Evolutionary conservation across 1,140 invertebrate species (phyloP).

Genomic region (Arion vulgaris): DNA sequence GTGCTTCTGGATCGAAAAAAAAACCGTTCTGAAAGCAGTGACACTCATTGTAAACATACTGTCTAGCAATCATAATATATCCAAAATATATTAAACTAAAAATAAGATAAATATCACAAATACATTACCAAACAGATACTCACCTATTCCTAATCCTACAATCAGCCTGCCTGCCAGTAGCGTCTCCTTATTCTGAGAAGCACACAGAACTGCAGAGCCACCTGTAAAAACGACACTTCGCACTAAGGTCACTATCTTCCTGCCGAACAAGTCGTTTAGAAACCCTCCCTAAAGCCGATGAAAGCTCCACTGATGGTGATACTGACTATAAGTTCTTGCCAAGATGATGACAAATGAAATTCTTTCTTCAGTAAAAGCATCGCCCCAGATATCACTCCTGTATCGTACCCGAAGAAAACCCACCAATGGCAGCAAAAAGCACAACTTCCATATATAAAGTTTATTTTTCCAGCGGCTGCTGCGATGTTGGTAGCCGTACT

Average conservation of each 20-base stretch:
- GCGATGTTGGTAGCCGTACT: too few relatives aligned
- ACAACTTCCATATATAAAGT: conserved; percentile 61
- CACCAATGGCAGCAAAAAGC: conserved; percentile 77
- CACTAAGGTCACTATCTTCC: conserved; percentile 75
- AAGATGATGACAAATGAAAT: conserved; percentile 68
- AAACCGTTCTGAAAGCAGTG: too few relatives aligned
- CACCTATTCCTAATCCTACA: conserved; percentile 78
- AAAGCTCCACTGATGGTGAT: conserved; percentile 67
- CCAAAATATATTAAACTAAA: too few relatives aligned
- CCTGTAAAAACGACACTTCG: conserved; percentile 76
- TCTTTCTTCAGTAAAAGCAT: conserved; percentile 9
- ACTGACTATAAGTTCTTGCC: conserved; percentile 75
- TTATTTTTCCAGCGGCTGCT: not conserved
- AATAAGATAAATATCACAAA: too few relatives aligned
- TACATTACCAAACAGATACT: conserved; percentile 47
- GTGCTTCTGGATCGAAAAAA: too few relatives aligned
- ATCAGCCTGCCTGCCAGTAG: conserved; percentile 76
- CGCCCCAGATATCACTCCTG: conserved; percentile 71
- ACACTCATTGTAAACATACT: too few relatives aligned
- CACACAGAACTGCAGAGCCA: conserved; percentile 75
- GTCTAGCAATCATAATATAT: too few relatives aligned
- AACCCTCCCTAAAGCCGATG: conserved; percentile 67
- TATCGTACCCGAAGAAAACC: conserved; percentile 80
- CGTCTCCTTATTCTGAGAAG: conserved; percentile 71
- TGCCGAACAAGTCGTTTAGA: conserved; percentile 74